A percentile compares a stretch with the other conserved stretches of the same genome.
Evolutionary conservation across 2,888 invertebrate species (phyloP).

Genomic region (Limenitis camilla): DNA sequence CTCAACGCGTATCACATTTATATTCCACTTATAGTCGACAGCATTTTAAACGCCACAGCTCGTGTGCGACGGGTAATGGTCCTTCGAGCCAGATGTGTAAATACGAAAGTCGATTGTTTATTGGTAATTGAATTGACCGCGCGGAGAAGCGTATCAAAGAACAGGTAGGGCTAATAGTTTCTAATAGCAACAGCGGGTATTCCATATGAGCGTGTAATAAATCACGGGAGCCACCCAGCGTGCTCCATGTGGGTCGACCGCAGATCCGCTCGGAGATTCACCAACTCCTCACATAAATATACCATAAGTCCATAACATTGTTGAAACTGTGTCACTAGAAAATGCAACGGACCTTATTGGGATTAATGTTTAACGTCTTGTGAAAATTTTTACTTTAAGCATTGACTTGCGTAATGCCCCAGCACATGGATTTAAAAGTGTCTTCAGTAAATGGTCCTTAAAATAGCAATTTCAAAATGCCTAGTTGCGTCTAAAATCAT

Average conservation of each 20-base stretch:
- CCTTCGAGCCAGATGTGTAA: neutral
- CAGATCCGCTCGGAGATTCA: conserved; percentile 22
- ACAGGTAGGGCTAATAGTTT: conserved; percentile 34
- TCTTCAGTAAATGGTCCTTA: too few relatives aligned
- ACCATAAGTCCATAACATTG: conserved; percentile 8
- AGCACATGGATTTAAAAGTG: too few relatives aligned
- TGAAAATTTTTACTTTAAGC: too few relatives aligned
- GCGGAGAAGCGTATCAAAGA: conserved; percentile 18
- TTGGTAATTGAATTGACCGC: neutral
- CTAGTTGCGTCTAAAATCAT: too few relatives aligned
- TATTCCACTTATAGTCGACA: conserved; percentile 8
- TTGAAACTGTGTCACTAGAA: conserved; percentile 14
- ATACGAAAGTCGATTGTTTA: conserved; percentile 7
- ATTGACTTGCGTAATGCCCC: too few relatives aligned
- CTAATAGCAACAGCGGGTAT: conserved; percentile 30
- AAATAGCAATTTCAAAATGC: too few relatives aligned
- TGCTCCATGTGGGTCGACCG: conserved; percentile 32
- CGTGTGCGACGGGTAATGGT: neutral
- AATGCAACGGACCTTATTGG: conserved; percentile 2
- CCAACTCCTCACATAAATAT: conserved; percentile 16
- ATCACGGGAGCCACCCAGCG: conserved; percentile 40
- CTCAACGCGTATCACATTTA: conserved; percentile 22
- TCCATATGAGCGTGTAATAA: conserved; percentile 32
- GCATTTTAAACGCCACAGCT: conserved; percentile 12
- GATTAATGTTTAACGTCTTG: too few relatives aligned